phyloP scores from a whole-genome alignment of 2,113 vertebrate genomes.

The Saccopteryx bilineata region DNA sequence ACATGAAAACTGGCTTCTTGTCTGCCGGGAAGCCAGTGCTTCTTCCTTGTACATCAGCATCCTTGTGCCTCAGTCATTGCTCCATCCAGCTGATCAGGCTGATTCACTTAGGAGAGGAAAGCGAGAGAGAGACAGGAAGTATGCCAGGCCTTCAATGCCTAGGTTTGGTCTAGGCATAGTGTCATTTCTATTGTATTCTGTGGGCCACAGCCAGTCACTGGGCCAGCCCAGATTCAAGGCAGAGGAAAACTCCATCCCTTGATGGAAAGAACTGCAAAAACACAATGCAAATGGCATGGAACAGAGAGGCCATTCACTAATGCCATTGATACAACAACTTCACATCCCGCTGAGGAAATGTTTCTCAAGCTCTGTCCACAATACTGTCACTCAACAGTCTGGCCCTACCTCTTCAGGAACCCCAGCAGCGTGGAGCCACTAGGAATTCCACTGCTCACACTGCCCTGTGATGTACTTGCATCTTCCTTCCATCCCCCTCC shows the following conservation, averaged over 20 bases:
- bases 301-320: not conserved
- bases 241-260: not conserved
- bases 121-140: not conserved
- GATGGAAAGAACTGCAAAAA: not conserved
- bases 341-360: not conserved
- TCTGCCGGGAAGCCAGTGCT: not conserved
- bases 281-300: not conserved
- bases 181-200: not conserved
- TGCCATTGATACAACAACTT: not conserved
- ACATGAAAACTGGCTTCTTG: no score
- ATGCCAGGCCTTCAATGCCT: not conserved
- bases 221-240: not conserved
- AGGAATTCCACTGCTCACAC: not conserved
- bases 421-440: not conserved
- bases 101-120: not conserved
- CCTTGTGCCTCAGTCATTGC: not conserved
- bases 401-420: not conserved
- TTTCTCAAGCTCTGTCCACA: not conserved
- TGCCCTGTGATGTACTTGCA: not conserved
- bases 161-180: not conserved
- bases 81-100: not conserved
- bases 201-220: not conserved
- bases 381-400: accelerated
- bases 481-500: not conserved
- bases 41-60: not conserved